These are phyloP conservation scores for Molorchus minor DNA, from an alignment of 2,888 invertebrate genomes.

Conservation along the genomic window DNA sequence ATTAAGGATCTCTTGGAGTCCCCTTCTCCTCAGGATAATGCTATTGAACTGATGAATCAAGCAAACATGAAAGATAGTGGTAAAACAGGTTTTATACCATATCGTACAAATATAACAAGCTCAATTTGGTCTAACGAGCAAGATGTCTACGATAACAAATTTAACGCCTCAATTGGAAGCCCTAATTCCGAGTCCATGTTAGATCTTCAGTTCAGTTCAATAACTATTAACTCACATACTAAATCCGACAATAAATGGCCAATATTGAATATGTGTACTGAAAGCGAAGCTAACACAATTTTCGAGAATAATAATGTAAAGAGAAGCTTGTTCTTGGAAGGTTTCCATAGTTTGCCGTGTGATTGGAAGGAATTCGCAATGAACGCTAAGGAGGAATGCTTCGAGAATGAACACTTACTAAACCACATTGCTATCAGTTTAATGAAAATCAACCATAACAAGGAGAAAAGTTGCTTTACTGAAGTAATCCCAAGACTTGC, in stretches of 20 bases:
- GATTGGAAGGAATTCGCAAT: slow-evolving; percentile 29
- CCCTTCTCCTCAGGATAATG: slow-evolving; percentile 63
- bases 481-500: slow-evolving; percentile 65
- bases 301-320: slow-evolving; percentile 29
- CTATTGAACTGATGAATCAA: slow-evolving; percentile 53
- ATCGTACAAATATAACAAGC: slow-evolving; percentile 64
- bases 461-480: slow-evolving; percentile 70
- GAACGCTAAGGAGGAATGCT: slow-evolving; percentile 11
- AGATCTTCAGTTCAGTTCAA: slow-evolving; percentile 50
- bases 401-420: slow-evolving; percentile 40
- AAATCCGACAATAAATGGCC: slow-evolving; percentile 17
- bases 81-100: slow-evolving; percentile 59
- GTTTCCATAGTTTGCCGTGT: slow-evolving; percentile 23
- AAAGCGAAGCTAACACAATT: slow-evolving; percentile 36
- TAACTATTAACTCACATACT: slow-evolving; percentile 32
- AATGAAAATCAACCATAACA: slow-evolving; percentile 70
- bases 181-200: slow-evolving; percentile 42
- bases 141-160: slow-evolving; percentile 45
- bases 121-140: slow-evolving; percentile 65
- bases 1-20: slow-evolving; percentile 69
- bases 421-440: slow-evolving; percentile 54
- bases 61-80: slow-evolving; percentile 53
- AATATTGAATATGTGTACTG: slow-evolving; percentile 12
- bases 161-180: slow-evolving; percentile 38
- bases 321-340: slow-evolving; percentile 25